Conservation (phyloP, 2,113 vertebrate genomes). For the Archocentrus centrarchus region DNA sequence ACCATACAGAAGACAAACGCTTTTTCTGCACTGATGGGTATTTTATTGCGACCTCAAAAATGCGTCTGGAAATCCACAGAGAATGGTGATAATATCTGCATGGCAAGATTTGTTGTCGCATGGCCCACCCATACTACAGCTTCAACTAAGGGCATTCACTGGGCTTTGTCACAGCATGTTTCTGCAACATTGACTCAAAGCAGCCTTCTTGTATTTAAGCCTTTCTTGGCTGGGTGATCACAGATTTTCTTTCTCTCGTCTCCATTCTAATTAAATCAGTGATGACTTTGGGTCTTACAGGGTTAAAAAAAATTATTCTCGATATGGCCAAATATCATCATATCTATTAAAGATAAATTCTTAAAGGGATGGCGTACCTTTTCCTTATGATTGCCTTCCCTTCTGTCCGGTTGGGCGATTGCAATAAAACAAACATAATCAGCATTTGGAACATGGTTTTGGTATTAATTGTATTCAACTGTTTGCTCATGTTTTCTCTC, state of each 20-base stretch:
- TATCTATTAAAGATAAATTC: neutral
- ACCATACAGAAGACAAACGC: constrained; percentile 35
- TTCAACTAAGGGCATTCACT: neutral
- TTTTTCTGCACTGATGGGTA: constrained; percentile 29
- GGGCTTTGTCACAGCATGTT: neutral
- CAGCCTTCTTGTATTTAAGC: constrained; percentile 17
- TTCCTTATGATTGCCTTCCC: too few relatives aligned
- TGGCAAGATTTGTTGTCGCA: neutral
- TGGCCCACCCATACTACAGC: constrained; percentile 26
- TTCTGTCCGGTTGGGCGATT: too few relatives aligned
- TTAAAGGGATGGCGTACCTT: too few relatives aligned
- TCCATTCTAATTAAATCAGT: neutral
- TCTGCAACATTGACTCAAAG: constrained; percentile 23
- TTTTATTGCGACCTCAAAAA: constrained; percentile 55
- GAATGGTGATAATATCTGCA: constrained; percentile 28
- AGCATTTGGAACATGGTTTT: too few relatives aligned
- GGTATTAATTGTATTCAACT: too few relatives aligned
- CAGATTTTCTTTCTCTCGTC: neutral
- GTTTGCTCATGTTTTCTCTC: too few relatives aligned
- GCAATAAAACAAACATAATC: too few relatives aligned
- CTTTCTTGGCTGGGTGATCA: neutral
- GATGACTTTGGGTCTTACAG: neutral
- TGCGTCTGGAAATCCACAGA: constrained; percentile 30
- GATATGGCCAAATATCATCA: neutral
- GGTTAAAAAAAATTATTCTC: neutral